Evolutionary conservation across 2,113 vertebrate genomes (phyloP), one percentile per base, ranked within the genome.

Genomic region (Heterocephalus glaber): DNA sequence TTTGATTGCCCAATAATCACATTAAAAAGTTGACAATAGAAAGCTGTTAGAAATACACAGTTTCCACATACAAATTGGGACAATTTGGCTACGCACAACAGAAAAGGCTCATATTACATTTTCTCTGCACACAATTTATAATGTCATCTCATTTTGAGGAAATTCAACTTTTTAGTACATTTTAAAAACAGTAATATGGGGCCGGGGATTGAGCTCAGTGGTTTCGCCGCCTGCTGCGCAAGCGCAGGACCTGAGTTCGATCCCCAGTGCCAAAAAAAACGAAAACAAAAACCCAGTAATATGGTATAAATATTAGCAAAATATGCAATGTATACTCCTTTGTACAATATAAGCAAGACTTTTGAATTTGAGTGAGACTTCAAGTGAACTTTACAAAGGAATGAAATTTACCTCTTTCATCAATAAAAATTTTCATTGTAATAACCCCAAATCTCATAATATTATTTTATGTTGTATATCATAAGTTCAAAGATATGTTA

Each of bases 341-440:
- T 56, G 77, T 68, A 41, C 66, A 66, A 79, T 95, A 83, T 92
- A 26, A 10, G 90, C 35, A 30, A 94, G 65, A 90, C 33, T 38
- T 85, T 92, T 41, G 74, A 65, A 84, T 95, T 89, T 91, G 28
- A 6, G 56, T 54, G 17, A 87, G 76, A 79, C 41, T 60, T 61
- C 63, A 70, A 94, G 17, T 88, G 56, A 92, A 86, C 72, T 96
- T 97, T 84, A 54, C 26, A 94, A 90, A 87, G 80, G 17, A 95
- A 66, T 95, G 72, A 95, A 89, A 86, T 86, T 52, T 94, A 58
- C 7, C 20, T 35, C 54, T 88, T 95, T 77, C 77, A 58, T 89
- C 44, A 82, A 77, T 58, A 92, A 81, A 68, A 74, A n/a, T 79
- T 94, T 90, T 90, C 35, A 93, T 95, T 22, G 54, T 92, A 91